These are phyloP conservation scores for Oncopodura yosiiana DNA, from an alignment of 1,140 invertebrate species.

Conservation along the genomic window DNA sequence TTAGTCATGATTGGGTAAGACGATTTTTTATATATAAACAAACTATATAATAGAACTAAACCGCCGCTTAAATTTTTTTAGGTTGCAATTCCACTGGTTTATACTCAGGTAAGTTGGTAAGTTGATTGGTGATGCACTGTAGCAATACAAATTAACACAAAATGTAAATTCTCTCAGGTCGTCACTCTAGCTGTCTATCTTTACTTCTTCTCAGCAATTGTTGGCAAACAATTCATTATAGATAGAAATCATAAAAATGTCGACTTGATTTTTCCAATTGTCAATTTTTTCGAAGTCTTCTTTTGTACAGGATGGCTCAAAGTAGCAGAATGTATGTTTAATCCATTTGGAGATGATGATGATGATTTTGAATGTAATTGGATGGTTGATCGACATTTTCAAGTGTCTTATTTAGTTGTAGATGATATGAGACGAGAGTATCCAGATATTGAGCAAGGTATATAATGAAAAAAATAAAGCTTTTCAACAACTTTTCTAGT, in stretches of 20 bases:
- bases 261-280: slow-evolving; percentile 75
- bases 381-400: slow-evolving; percentile 35
- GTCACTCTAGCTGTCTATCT: slow-evolving; percentile 83
- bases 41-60: too few species aligned
- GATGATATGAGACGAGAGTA: slow-evolving; percentile 86
- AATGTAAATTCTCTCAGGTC: slow-evolving; percentile 57
- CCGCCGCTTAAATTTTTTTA: too few species aligned
- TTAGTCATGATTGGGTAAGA: slow-evolving; percentile 81
- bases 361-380: slow-evolving; percentile 45
- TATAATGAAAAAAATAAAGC: too few species aligned
- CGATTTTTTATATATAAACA: slow-evolving; percentile 84
- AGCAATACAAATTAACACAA: too few species aligned
- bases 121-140: too few species aligned
- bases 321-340: slow-evolving; percentile 41
- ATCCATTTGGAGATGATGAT: slow-evolving; percentile 48
- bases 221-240: slow-evolving; percentile 66
- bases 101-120: too few species aligned
- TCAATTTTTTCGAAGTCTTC: slow-evolving; percentile 60
- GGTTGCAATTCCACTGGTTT: too few species aligned
- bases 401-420: slow-evolving; percentile 66
- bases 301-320: slow-evolving; percentile 45
- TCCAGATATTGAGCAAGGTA: slow-evolving; percentile 62
- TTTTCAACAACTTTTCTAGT: too few species aligned
- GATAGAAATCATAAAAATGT: slow-evolving; percentile 50
- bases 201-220: slow-evolving; percentile 68